These are phyloP conservation scores for Spialia ferax DNA, from an alignment of 2,888 invertebrate species.

Conservation along the genomic window DNA sequence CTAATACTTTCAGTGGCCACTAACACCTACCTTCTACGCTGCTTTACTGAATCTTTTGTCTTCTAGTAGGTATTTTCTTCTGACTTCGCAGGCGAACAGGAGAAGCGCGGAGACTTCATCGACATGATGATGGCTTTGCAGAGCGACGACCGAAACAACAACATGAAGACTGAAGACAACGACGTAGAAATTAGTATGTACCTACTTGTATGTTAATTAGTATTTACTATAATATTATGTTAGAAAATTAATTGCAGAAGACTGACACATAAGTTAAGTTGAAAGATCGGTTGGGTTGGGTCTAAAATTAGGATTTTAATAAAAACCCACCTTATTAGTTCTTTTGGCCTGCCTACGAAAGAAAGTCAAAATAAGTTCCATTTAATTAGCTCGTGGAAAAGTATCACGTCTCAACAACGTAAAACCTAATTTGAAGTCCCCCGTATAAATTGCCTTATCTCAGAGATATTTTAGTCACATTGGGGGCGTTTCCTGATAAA, in stretches of 20 bases:
- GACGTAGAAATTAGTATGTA: conserved; percentile 78
- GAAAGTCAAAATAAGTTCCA: not conserved
- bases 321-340: too few relatives aligned
- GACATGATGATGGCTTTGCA: conserved; percentile 85
- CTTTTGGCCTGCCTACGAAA: too few relatives aligned
- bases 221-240: too few relatives aligned
- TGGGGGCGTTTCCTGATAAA: conserved; percentile 28
- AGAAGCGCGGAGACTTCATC: conserved; percentile 84
- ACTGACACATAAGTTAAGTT: too few relatives aligned
- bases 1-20: too few relatives aligned
- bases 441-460: conserved; percentile 33
- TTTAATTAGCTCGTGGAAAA: conserved; percentile 9
- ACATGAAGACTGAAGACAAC: conserved; percentile 59
- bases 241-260: too few relatives aligned
- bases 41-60: too few relatives aligned
- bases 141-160: conserved; percentile 70
- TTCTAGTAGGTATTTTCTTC: not conserved
- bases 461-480: conserved; percentile 33
- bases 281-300: too few relatives aligned
- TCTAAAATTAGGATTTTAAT: too few relatives aligned
- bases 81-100: conserved; percentile 63
- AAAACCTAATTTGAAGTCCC: conserved; percentile 22
- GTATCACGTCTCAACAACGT: conserved; percentile 11
- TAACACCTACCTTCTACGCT: too few relatives aligned
- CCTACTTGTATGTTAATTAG: not conserved